These are phyloP conservation scores for Yponomeuta sedellus DNA, from an alignment of 2,888 invertebrate species.

Conservation along the genomic window DNA sequence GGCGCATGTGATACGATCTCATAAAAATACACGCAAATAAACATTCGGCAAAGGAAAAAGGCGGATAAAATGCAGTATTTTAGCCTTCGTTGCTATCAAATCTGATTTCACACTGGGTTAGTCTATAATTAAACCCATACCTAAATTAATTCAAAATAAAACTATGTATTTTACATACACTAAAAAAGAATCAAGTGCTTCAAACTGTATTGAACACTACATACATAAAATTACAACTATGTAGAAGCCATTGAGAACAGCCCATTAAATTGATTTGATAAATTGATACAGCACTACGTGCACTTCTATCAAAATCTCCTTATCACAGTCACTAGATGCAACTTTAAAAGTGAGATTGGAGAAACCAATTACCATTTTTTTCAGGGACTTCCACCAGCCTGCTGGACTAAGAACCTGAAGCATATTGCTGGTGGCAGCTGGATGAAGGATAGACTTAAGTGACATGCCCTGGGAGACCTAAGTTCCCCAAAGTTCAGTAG, in stretches of 20 bases:
- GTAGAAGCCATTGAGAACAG: background rate
- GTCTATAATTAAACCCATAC: conserved; percentile 3
- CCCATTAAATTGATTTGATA: background rate
- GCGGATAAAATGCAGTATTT: background rate
- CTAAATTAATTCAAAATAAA: background rate
- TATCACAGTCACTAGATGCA: no score
- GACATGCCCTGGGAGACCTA: no score
- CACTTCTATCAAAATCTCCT: background rate
- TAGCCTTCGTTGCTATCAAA: background rate
- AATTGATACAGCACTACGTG: no score
- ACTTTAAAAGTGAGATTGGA: background rate
- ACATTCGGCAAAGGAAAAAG: background rate
- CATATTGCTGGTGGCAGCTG: no score
- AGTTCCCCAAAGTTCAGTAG: no score
- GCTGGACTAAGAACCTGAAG: no score
- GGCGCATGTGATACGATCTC: conserved; percentile 1
- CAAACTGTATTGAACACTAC: background rate
- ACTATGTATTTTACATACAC: background rate
- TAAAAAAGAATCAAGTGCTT: background rate
- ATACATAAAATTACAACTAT: background rate
- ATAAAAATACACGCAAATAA: background rate
- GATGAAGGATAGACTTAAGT: no score
- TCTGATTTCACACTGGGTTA: background rate
- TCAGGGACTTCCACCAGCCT: no score
- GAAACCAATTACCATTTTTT: background rate